A percentile compares a stretch with the other conserved stretches of the same genome.
Conservation (phyloP, 2,113 vertebrate species). For the Laticauda colubrina region DNA sequence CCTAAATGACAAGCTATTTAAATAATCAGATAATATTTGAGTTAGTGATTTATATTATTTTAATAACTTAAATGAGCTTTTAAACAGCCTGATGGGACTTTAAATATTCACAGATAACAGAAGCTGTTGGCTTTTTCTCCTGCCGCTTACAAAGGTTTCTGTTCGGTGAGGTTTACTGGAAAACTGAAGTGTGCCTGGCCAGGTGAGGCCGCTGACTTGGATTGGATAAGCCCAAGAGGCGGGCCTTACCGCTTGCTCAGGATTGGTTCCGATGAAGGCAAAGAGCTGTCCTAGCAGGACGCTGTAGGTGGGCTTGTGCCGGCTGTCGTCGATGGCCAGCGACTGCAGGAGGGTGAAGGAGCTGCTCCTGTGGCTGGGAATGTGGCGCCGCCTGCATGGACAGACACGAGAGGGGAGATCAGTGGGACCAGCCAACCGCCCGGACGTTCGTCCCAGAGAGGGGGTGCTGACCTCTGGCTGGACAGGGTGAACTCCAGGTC, state of each 20-base stretch:
- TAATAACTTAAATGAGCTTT: background rate
- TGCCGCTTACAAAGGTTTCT: background rate
- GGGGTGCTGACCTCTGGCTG: conserved; percentile 77
- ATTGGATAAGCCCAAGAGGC: rapidly evolving
- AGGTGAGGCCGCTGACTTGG: background rate
- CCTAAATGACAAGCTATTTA: background rate
- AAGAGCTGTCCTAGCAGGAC: conserved; percentile 95
- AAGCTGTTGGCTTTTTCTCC: background rate
- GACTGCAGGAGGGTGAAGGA: conserved; percentile 97
- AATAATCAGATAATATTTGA: background rate
- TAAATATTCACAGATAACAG: background rate
- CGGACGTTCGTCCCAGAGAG: background rate
- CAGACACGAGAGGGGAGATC: background rate
- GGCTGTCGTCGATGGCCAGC: conserved; percentile 86
- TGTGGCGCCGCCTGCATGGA: conserved; percentile 79
- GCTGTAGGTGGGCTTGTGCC: conserved; percentile 93
- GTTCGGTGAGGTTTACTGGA: background rate
- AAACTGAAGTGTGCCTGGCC: background rate
- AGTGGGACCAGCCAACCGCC: too few relatives aligned
- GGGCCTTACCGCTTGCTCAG: conserved; percentile 87
- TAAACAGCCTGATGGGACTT: background rate
- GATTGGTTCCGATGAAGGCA: conserved; percentile 95
- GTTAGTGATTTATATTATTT: background rate
- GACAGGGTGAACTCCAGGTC: conserved; percentile 91
- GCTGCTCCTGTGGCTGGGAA: conserved; percentile 91